Conservation (phyloP, 1,140 invertebrate species). For the Ceratina australensis region DNA sequence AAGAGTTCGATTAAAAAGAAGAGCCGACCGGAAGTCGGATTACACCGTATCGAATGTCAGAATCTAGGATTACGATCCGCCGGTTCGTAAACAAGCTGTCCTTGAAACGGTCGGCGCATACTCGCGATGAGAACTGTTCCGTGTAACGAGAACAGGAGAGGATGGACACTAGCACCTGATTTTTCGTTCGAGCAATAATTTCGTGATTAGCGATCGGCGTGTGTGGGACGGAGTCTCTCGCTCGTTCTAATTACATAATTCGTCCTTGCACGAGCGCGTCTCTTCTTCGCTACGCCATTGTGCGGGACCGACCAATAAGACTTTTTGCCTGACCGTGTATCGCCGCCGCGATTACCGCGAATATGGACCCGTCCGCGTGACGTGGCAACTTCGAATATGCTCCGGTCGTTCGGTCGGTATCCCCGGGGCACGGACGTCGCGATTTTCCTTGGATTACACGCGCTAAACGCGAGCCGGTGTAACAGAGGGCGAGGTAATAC, state of each 20-base stretch:
- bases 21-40: neutral
- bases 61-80: conserved; percentile 12
- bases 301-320: conserved; percentile 13
- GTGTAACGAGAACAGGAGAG: neutral
- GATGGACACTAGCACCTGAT: neutral
- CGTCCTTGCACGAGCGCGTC: conserved; percentile 21
- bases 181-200: conserved; percentile 22
- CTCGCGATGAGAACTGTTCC: neutral
- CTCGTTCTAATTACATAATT: conserved; percentile 29
- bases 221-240: neutral
- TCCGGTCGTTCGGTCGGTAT: neutral
- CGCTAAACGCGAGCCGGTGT: neutral
- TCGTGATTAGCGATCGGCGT: neutral
- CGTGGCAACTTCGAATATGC: conserved; percentile 28
- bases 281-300: conserved; percentile 22
- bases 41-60: neutral
- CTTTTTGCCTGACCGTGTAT: neutral
- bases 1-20: neutral
- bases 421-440: too few species aligned
- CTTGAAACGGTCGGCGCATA: neutral
- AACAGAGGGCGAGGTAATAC: neutral
- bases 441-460: conserved; percentile 17
- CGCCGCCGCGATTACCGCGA: neutral
- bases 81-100: conserved; percentile 6
- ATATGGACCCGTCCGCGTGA: conserved; percentile 39